phyloP scores from a whole-genome alignment of 2,888 invertebrate species.

The Exocentrus adspersus region DNA sequence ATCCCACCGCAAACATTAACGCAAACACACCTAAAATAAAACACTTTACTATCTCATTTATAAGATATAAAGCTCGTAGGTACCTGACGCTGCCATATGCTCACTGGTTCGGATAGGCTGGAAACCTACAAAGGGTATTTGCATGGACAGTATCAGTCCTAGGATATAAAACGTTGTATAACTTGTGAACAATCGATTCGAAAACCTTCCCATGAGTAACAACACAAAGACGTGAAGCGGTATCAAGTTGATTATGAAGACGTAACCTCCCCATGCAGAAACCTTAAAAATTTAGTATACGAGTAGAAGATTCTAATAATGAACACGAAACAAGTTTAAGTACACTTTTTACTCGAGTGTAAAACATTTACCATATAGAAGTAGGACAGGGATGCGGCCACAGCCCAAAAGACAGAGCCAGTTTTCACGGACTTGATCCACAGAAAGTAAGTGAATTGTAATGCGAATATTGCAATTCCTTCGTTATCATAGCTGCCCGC shows the following conservation, averaged over 20 bases:
- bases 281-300: too few species aligned
- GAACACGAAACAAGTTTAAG: too few species aligned
- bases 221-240: constrained; percentile 97
- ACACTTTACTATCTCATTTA: neutral
- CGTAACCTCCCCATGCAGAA: constrained; percentile 99
- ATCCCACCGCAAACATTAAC: constrained; percentile 87
- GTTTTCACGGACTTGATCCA: constrained; percentile 99
- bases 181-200: constrained; percentile 90
- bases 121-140: constrained; percentile 95
- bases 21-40: constrained; percentile 86
- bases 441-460: constrained; percentile 97
- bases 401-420: constrained; percentile 97
- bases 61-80: too few species aligned
- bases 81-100: constrained; percentile 98
- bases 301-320: too few species aligned
- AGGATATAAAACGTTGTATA: constrained; percentile 97
- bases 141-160: constrained; percentile 96
- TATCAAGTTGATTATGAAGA: constrained; percentile 99
- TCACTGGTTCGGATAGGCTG: constrained; percentile 99
- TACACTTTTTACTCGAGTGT: too few species aligned
- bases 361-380: constrained; percentile 92
- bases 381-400: constrained; percentile 93
- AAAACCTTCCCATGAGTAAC: constrained; percentile 94
- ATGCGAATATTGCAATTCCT: constrained; percentile 99
- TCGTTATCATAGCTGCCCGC: constrained; percentile 99